Base-by-base conservation (phyloP, 2,797 vertebrate species). In the Sphenodon punctatus region DNA sequence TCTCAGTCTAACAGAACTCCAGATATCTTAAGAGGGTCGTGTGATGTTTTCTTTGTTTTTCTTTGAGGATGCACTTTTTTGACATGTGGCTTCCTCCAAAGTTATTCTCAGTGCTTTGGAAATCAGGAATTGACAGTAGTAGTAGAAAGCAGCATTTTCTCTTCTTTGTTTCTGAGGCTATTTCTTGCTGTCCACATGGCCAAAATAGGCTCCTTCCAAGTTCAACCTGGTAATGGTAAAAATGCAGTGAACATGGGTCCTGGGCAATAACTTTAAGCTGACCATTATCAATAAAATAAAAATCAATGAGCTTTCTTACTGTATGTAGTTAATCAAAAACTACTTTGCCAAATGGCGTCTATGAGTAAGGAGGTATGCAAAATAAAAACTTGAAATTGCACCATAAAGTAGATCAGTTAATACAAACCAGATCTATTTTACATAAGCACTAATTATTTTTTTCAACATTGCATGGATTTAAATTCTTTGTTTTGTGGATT, bases 181-280 rank as follows among this genome's bases (percentile, higher is more conserved):
- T 63, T 67, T n/a, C n/a, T n/a, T n/a, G n/a, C n/a, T n/a, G n/a
- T n/a, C n/a, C n/a, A n/a, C n/a, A n/a, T n/a, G n/a, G n/a, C n/a
- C n/a, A n/a, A n/a, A n/a, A n/a, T n/a, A n/a, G n/a, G n/a, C n/a
- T n/a, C n/a, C n/a, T n/a, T n/a, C n/a, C n/a, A n/a, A n/a, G n/a
- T n/a, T n/a, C n/a, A n/a, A n/a, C n/a, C n/a, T n/a, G n/a, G n/a
- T n/a, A n/a, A n/a, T n/a, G n/a, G n/a, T n/a, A n/a, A n/a, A n/a
- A n/a, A n/a, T n/a, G n/a, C n/a, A n/a, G n/a, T n/a, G n/a, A n/a
- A n/a, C n/a, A n/a, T n/a, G 38, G 38, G 7, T 38, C 38, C 75
- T 81, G 90, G 84, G 79, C 91, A 82, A 88, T 87, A 82, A 58
- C 87, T 89, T 38, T 91, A 53, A 20, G 68, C 80, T 90, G 88